Evolutionary conservation across 2,888 invertebrate species (phyloP).

Genomic region (Drosophila greeni): DNA sequence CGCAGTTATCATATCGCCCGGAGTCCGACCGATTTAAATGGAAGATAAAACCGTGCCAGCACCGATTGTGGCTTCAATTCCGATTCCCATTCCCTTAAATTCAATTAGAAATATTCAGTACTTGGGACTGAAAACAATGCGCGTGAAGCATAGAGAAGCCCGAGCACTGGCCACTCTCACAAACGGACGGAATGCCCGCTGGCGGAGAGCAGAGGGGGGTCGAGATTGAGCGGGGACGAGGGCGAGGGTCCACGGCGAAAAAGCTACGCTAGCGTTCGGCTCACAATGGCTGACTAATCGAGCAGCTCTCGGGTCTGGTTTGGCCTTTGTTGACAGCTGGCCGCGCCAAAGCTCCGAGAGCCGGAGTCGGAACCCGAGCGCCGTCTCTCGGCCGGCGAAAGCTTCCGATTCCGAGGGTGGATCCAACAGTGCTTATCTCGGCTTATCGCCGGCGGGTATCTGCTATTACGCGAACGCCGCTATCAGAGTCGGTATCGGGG

Average conservation of each 20-base stretch:
- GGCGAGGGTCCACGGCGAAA: slow-evolving; percentile 9
- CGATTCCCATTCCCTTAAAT: slow-evolving; percentile 38
- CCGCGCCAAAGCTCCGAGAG: slow-evolving; percentile 26
- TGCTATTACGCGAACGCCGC: slow-evolving; percentile 20
- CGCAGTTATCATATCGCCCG: slow-evolving; percentile 30
- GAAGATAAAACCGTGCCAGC: slow-evolving; percentile 12
- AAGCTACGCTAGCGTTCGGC: slow-evolving; percentile 22
- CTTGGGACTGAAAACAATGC: slow-evolving; percentile 40
- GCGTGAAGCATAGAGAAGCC: slow-evolving; percentile 35
- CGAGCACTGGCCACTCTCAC: slow-evolving; percentile 27
- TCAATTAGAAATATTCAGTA: slow-evolving; percentile 52
- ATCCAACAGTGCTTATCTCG: neutral
- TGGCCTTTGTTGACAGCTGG: slow-evolving; percentile 33
- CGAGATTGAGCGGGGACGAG: neutral
- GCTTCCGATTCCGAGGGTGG: slow-evolving; percentile 33
- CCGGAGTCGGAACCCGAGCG: neutral
- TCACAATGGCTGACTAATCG: slow-evolving; percentile 43
- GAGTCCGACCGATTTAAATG: slow-evolving; percentile 2
- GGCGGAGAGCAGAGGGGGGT: neutral
- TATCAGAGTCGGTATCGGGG: neutral
- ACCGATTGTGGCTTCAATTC: slow-evolving; percentile 2
- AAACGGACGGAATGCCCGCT: neutral
- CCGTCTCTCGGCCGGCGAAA: slow-evolving; percentile 23
- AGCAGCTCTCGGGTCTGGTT: slow-evolving; percentile 24
- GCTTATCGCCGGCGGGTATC: slow-evolving; percentile 4